phyloP scores from a whole-genome alignment of 2,888 invertebrate genomes.

The Coleophora deauratella region DNA sequence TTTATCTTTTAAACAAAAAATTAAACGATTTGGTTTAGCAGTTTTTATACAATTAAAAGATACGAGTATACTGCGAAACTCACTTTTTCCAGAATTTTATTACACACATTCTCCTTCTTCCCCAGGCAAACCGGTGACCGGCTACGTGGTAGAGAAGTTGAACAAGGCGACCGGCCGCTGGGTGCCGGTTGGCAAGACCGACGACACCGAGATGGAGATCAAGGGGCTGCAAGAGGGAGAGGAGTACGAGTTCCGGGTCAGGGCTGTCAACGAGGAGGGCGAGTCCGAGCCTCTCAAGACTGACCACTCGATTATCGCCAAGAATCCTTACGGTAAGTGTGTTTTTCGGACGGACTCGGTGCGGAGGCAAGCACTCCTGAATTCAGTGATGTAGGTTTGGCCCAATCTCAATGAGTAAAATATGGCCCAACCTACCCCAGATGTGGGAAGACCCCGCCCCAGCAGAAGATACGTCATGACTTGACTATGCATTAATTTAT shows the following conservation, averaged over 20 bases:
- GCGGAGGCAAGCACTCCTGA: neutral
- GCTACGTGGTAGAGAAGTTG: conserved; percentile 94
- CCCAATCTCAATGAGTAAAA: no score
- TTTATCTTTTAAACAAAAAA: no score
- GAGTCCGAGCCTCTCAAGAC: conserved; percentile 96
- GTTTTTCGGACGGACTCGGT: neutral
- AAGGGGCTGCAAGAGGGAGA: conserved; percentile 88
- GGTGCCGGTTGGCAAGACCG: conserved; percentile 93
- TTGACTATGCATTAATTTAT: no score
- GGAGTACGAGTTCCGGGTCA: conserved; percentile 95
- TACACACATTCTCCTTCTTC: neutral
- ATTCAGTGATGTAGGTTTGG: neutral
- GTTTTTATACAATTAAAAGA: no score
- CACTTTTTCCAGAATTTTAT: no score
- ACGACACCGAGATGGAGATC: conserved; percentile 88
- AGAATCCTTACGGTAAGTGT: conserved; percentile 92
- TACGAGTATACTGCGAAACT: no score
- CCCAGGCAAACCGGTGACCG: conserved; percentile 85
- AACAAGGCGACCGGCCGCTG: conserved; percentile 94
- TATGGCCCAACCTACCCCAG: no score
- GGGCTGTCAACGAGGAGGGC: conserved; percentile 95
- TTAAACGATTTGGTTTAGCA: no score
- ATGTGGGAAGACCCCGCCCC: no score
- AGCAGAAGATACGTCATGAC: no score
- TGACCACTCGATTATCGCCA: conserved; percentile 90